phyloP scores from a whole-genome alignment of 2,888 invertebrate species.

The Brachylomia viminalis region DNA sequence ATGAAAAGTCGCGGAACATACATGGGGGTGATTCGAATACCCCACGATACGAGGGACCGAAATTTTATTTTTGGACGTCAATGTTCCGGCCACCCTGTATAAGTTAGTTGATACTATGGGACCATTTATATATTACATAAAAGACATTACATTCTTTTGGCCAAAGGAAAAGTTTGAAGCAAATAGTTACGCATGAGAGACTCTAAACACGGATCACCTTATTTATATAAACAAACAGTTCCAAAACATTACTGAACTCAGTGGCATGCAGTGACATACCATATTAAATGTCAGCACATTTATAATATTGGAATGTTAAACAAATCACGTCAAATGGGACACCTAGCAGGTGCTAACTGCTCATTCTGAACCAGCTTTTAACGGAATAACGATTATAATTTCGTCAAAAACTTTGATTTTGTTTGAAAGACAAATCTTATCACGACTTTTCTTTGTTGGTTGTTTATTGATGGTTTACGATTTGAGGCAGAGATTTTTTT shows the following conservation, averaged over 20 bases:
- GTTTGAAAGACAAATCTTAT: conserved; percentile 18
- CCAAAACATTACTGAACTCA: conserved; percentile 36
- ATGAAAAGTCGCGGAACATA: too few relatives aligned
- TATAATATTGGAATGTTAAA: conserved; percentile 58
- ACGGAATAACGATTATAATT: conserved; percentile 36
- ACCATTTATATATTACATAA: too few relatives aligned
- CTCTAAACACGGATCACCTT: not conserved
- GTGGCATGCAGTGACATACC: conserved; percentile 19
- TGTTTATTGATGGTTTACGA: conserved; percentile 6
- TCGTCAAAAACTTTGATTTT: conserved; percentile 40
- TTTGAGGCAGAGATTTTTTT: not conserved
- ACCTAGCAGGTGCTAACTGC: conserved; percentile 42
- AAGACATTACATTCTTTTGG: too few relatives aligned
- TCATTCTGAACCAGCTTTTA: conserved; percentile 33
- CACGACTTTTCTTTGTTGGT: not conserved
- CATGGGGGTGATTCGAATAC: too few relatives aligned
- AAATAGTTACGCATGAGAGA: not conserved
- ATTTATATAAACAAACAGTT: conserved; percentile 27
- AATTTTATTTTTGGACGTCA: too few relatives aligned
- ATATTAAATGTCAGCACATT: conserved; percentile 49
- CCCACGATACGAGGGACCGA: too few relatives aligned
- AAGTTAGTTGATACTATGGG: too few relatives aligned
- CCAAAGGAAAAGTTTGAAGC: not conserved
- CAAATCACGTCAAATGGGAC: conserved; percentile 50
- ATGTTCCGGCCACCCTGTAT: too few relatives aligned